phyloP scores from a whole-genome alignment of 2,888 invertebrate species.

The Cosmopolites sordidus region DNA sequence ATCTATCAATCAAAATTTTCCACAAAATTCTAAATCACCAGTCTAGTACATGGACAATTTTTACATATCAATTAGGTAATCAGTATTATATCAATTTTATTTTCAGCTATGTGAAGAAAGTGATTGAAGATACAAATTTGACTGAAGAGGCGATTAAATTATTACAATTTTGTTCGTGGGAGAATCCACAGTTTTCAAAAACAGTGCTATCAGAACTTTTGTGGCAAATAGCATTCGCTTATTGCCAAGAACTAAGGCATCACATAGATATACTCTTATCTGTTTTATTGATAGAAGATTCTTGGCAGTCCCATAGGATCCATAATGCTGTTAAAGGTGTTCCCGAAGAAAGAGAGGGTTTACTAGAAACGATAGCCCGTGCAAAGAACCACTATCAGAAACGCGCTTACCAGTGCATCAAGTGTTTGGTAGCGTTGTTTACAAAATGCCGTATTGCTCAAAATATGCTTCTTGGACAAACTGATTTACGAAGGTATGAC shows the following conservation, averaged over 20 bases:
- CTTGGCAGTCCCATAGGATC: conserved; percentile 93
- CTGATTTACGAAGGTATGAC: conserved; percentile 59
- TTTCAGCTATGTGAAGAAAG: conserved; percentile 82
- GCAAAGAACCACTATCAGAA: conserved; percentile 95
- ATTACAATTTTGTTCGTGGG: conserved; percentile 93
- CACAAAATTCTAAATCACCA: too few relatives aligned
- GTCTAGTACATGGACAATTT: too few relatives aligned
- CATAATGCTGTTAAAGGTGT: conserved; percentile 90
- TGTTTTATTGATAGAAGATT: conserved; percentile 86
- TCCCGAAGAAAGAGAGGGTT: conserved; percentile 82
- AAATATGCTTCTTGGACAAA: conserved; percentile 70
- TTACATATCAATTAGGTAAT: too few relatives aligned
- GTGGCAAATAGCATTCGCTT: conserved; percentile 86
- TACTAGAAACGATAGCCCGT: conserved; percentile 87
- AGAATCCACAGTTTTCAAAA: conserved; percentile 90
- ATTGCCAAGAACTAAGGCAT: conserved; percentile 89
- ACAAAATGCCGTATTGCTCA: conserved; percentile 77
- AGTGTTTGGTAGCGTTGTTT: conserved; percentile 89
- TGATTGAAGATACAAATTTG: conserved; percentile 90
- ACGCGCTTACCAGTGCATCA: conserved; percentile 94
- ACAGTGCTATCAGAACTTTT: conserved; percentile 84
- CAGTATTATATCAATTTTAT: too few relatives aligned
- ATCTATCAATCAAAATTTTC: too few relatives aligned
- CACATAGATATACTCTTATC: conserved; percentile 86
- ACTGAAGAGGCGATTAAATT: conserved; percentile 88